phyloP scores from a whole-genome alignment of 2,888 invertebrate genomes.

The Coecobrya sp. region DNA sequence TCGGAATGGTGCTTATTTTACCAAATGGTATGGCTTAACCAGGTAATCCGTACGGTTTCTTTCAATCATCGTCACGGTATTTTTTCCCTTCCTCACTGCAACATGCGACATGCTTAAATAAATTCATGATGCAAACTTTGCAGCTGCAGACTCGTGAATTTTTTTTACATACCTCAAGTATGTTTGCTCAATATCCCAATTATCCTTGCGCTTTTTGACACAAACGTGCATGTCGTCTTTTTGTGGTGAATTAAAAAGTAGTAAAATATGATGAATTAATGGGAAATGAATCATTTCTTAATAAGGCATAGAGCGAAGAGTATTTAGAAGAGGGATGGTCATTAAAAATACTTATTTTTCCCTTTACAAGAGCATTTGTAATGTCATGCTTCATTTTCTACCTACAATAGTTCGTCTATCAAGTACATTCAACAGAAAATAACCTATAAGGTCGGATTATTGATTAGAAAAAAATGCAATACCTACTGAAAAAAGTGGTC shows the following conservation, averaged over 20 bases:
- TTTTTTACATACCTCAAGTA: neutral
- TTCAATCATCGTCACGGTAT: too few species aligned
- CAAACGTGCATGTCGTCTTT: neutral
- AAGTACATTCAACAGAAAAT: neutral
- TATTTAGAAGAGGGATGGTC: slow-evolving; percentile 9
- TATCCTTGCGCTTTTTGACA: too few species aligned
- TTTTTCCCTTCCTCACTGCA: neutral
- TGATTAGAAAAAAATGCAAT: slow-evolving; percentile 2
- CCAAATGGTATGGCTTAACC: neutral
- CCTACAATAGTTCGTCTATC: neutral
- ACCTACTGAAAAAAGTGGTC: neutral
- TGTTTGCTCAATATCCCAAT: neutral
- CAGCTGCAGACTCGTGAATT: neutral
- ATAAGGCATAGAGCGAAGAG: neutral
- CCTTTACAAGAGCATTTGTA: neutral
- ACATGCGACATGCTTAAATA: neutral
- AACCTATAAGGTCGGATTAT: slow-evolving; percentile 28
- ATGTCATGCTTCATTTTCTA: neutral
- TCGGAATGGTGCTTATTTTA: neutral
- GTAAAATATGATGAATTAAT: slow-evolving; percentile 5
- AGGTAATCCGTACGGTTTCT: slow-evolving; percentile 9
- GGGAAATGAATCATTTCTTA: slow-evolving; percentile 47
- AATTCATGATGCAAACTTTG: neutral
- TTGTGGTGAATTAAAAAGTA: slow-evolving; percentile 9
- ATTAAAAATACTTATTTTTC: slow-evolving; percentile 17